Percentiles rank a stretch among this genome's conserved stretches.
These are phyloP conservation scores for Spermophilus dauricus DNA, from an alignment of 2,113 vertebrate species.

Conservation along the genomic window DNA sequence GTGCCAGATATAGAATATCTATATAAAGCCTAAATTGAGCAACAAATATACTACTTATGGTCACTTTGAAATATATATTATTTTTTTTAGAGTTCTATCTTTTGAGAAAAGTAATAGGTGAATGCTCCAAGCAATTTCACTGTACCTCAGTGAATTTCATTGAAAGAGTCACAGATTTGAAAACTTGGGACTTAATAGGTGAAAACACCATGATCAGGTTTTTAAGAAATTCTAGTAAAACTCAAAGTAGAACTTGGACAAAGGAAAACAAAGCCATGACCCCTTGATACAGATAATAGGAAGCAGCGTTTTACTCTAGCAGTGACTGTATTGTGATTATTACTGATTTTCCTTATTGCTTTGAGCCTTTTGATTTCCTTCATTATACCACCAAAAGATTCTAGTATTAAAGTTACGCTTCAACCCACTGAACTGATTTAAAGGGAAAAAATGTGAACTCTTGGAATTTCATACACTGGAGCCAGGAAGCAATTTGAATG, in stretches of 20 bases:
- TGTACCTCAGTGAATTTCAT: too few relatives aligned
- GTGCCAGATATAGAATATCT: too few relatives aligned
- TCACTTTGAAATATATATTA: too few relatives aligned
- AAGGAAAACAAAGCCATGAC: neutral
- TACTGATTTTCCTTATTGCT: neutral
- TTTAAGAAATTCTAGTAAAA: neutral
- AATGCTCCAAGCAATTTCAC: too few relatives aligned
- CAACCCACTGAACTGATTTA: neutral
- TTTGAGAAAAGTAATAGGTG: too few relatives aligned
- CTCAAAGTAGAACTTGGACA: neutral
- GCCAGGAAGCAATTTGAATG: neutral
- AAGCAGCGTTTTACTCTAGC: neutral
- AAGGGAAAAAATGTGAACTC: neutral
- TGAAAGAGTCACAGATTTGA: too few relatives aligned
- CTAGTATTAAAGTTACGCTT: neutral
- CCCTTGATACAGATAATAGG: neutral
- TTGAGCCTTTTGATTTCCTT: neutral
- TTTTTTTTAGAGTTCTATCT: too few relatives aligned
- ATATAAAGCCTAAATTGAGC: too few relatives aligned
- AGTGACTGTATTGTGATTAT: neutral
- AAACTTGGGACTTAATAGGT: too few relatives aligned
- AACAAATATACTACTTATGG: too few relatives aligned
- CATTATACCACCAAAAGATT: neutral
- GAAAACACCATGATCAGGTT: neutral
- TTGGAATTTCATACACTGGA: neutral